phyloP scores from a whole-genome alignment of 2,888 invertebrate species.

The Pseudoips prasinana region DNA sequence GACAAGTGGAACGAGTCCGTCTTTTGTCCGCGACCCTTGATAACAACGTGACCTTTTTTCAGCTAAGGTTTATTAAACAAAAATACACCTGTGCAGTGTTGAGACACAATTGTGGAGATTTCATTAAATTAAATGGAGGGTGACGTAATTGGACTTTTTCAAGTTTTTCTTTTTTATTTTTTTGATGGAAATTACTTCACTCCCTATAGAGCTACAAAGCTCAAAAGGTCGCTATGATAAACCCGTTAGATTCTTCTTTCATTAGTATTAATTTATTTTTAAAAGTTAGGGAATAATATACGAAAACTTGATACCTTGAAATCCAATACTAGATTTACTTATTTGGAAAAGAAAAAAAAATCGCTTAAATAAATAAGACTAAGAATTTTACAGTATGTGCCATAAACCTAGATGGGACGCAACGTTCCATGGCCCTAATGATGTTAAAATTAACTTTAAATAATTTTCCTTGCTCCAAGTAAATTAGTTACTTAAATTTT shows the following conservation, averaged over 20 bases:
- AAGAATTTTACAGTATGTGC: no score
- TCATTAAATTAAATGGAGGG: constrained; percentile 61
- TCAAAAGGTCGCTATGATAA: constrained; percentile 13
- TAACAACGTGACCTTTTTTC: constrained; percentile 59
- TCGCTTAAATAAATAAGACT: no score
- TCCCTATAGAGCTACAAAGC: constrained; percentile 19
- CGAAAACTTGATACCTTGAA: no score
- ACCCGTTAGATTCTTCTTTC: constrained; percentile 14
- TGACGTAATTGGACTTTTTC: constrained; percentile 49
- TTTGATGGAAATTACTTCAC: constrained; percentile 33
- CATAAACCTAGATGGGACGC: no score
- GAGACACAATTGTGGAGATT: constrained; percentile 51
- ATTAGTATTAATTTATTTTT: no score
- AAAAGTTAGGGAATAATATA: no score
- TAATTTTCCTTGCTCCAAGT: no score
- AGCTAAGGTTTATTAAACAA: constrained; percentile 62
- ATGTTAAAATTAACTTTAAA: no score
- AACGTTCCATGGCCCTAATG: no score
- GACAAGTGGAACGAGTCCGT: constrained; percentile 59
- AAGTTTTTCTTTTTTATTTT: constrained; percentile 25
- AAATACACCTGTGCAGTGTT: constrained; percentile 66
- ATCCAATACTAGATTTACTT: no score
- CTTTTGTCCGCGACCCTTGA: constrained; percentile 63
- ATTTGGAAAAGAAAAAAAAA: no score
- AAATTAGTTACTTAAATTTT: no score